Evolutionary conservation across 2,113 vertebrate genomes (phyloP).

Genomic region (Anarrhichthys ocellatus): DNA sequence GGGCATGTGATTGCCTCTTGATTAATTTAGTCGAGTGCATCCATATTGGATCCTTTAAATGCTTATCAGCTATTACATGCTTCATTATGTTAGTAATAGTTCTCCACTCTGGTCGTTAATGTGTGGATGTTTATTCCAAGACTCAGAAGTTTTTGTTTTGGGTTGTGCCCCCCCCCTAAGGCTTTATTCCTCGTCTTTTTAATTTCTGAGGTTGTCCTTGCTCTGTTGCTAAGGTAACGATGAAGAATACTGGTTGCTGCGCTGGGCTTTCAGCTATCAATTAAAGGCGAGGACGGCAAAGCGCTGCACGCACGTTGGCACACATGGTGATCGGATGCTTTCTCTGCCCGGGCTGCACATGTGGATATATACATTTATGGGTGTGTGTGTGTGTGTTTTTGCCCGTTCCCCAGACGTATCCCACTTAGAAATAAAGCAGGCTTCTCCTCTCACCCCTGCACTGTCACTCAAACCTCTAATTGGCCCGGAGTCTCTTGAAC

Average conservation of each 20-base stretch:
- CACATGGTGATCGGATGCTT: constrained; percentile 25
- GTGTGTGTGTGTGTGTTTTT: neutral
- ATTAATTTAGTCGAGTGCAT: constrained; percentile 60
- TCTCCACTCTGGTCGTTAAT: constrained; percentile 49
- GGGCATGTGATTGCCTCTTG: constrained; percentile 55
- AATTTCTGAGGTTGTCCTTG: constrained; percentile 74
- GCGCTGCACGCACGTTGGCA: constrained; percentile 14
- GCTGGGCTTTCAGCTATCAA: constrained; percentile 67
- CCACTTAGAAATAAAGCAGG: constrained; percentile 55
- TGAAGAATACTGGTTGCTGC: constrained; percentile 66
- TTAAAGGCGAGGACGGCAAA: constrained; percentile 73
- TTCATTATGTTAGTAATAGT: constrained; percentile 65
- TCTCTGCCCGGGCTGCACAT: neutral
- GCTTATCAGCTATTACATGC: constrained; percentile 68
- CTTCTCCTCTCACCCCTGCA: constrained; percentile 52
- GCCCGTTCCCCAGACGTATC: constrained; percentile 46
- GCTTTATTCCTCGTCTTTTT: constrained; percentile 51
- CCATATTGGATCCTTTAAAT: constrained; percentile 65
- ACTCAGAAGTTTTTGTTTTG: neutral
- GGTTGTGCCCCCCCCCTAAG: neutral
- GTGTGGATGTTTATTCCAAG: constrained; percentile 53
- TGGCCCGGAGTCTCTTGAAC: constrained; percentile 68
- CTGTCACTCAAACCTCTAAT: constrained; percentile 79
- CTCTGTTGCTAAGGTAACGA: constrained; percentile 82
- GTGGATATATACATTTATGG: neutral